A percentile compares a stretch with the other conserved stretches of the same genome.
These are phyloP conservation scores for Apaloderma vittatum DNA, from an alignment of 2,113 vertebrate species.

Conservation along the genomic window DNA sequence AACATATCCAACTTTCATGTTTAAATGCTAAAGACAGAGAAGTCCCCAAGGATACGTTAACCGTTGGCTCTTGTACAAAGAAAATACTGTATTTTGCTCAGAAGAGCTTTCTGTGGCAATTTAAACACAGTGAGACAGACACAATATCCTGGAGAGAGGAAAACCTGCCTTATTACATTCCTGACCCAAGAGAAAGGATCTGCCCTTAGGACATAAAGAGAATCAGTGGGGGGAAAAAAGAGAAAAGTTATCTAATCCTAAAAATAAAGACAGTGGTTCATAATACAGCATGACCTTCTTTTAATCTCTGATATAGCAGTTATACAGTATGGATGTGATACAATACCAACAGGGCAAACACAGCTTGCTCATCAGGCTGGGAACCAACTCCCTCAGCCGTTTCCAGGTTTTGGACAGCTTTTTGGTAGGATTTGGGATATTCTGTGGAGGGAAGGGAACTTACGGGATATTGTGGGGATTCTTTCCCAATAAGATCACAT, in stretches of 20 bases:
- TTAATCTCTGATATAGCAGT: conserved; percentile 72
- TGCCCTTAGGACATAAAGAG: conserved; percentile 77
- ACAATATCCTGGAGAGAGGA: conserved; percentile 90
- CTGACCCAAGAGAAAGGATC: conserved; percentile 83
- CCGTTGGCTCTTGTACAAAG: conserved; percentile 86
- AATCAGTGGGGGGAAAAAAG: conserved; percentile 27
- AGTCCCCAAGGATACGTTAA: conserved; percentile 82
- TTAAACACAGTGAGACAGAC: conserved; percentile 88
- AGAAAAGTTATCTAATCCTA: conserved; percentile 77
- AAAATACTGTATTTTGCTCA: conserved; percentile 86
- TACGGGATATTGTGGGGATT: conserved; percentile 65
- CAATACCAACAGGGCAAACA: conserved; percentile 39
- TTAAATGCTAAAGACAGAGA: conserved; percentile 79
- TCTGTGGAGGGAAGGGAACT: conserved; percentile 15
- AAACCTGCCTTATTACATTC: conserved; percentile 90
- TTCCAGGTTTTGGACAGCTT: conserved; percentile 46
- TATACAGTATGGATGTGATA: conserved; percentile 47
- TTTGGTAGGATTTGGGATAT: conserved; percentile 37
- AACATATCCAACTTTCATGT: conserved; percentile 72
- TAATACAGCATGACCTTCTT: conserved; percentile 74
- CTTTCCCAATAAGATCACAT: conserved; percentile 73
- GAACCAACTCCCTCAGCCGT: background rate
- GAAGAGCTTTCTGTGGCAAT: conserved; percentile 86
- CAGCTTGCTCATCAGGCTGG: background rate
- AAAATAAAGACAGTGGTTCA: conserved; percentile 74